phyloP scores from a whole-genome alignment of 2,888 invertebrate species.

The Chrysomela aeneicollis region DNA sequence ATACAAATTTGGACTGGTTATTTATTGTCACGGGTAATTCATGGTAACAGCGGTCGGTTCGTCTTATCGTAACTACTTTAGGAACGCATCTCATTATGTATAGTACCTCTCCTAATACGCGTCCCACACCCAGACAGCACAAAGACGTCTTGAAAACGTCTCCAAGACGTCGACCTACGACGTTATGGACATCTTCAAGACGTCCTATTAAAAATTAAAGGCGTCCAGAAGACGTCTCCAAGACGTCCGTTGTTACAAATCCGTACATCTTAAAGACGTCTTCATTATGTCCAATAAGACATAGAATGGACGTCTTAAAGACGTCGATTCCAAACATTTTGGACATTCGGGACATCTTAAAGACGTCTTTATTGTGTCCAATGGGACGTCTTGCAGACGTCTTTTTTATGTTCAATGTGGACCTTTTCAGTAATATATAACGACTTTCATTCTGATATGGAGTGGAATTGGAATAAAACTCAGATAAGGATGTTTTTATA shows the following conservation, averaged over 20 bases:
- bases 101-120: too few relatives aligned
- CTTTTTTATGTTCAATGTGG: neutral
- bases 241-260: conserved; percentile 13
- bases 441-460: neutral
- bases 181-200: neutral
- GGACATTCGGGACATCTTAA: neutral
- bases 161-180: too few relatives aligned
- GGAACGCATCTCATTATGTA: conserved; percentile 47
- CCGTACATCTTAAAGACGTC: conserved; percentile 3
- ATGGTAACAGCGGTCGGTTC: conserved; percentile 38
- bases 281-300: conserved; percentile 5
- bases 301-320: neutral
- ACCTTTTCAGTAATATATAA: neutral
- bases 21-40: conserved; percentile 41
- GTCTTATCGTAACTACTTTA: conserved; percentile 33
- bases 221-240: neutral
- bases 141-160: too few relatives aligned
- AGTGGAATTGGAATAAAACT: neutral
- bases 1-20: too few relatives aligned
- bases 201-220: neutral
- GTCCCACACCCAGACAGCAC: too few relatives aligned
- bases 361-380: neutral
- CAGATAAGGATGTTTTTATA: neutral
- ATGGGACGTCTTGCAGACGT: neutral
- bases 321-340: neutral